Evolutionary conservation across 2,888 invertebrate genomes (phyloP).

Genomic region (Tineola bisselliella): DNA sequence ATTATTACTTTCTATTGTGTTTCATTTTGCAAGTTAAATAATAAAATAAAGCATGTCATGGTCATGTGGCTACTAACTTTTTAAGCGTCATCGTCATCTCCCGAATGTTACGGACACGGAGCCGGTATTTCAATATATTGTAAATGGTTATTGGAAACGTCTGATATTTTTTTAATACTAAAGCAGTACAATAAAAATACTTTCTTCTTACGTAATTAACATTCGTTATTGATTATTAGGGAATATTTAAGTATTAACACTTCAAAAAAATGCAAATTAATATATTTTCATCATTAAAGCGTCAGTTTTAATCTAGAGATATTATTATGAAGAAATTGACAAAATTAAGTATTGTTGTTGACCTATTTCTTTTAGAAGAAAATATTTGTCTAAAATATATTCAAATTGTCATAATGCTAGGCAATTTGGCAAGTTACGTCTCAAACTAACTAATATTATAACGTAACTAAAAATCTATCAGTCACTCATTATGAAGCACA

Average conservation of each 20-base stretch:
- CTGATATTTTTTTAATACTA: too few species aligned
- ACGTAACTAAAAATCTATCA: neutral
- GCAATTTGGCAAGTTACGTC: neutral
- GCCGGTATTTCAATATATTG: neutral
- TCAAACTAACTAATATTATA: neutral
- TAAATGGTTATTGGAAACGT: neutral
- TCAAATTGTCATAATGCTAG: neutral
- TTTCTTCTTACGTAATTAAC: too few species aligned
- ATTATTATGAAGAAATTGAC: neutral
- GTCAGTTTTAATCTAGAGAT: too few species aligned
- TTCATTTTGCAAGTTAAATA: constrained; percentile 4
- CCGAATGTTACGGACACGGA: neutral
- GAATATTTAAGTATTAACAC: too few species aligned
- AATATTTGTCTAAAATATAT: neutral
- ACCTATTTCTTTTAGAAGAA: neutral
- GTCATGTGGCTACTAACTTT: neutral
- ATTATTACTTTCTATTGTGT: neutral
- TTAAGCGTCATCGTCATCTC: neutral
- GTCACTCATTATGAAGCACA: neutral
- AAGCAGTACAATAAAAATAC: too few species aligned
- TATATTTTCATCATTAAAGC: too few species aligned
- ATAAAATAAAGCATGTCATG: constrained; percentile 7
- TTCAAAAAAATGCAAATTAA: too few species aligned
- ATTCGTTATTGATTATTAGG: too few species aligned
- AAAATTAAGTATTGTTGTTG: neutral